A percentile compares a stretch with the other conserved stretches of the same genome.
Conservation (phyloP, 2,797 vertebrate species). For the Rhabdomys pumilio region DNA sequence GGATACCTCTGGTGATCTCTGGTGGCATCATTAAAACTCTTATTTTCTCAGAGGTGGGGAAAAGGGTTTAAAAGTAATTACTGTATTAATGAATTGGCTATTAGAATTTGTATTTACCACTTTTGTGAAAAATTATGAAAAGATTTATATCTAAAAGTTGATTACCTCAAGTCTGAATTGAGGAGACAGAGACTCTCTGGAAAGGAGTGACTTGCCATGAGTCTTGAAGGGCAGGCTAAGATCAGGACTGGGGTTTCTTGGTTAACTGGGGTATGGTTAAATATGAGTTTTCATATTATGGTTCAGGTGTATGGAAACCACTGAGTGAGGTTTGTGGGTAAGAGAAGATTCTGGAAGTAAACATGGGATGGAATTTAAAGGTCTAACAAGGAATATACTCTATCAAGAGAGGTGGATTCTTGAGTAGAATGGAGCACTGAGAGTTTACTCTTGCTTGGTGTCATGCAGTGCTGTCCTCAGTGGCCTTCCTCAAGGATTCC, state of each 20-base stretch:
- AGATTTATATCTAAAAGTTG: not conserved
- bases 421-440: not conserved
- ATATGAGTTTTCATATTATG: not conserved
- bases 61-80: not conserved
- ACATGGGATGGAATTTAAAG: not conserved
- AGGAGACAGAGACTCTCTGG: not conserved
- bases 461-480: not conserved
- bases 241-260: not conserved
- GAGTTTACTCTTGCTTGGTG: not conserved
- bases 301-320: not conserved
- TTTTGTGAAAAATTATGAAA: not conserved
- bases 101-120: not conserved
- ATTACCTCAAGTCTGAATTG: not conserved
- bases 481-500: not conserved
- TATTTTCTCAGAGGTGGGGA: constrained; percentile 23
- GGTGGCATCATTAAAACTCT: not conserved
- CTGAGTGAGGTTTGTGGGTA: not conserved
- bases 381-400: not conserved
- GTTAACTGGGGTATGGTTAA: not conserved
- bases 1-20: not conserved
- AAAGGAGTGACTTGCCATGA: not conserved
- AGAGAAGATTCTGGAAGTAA: constrained; percentile 26
- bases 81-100: not conserved
- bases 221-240: not conserved
- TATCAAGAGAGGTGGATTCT: not conserved